Conservation (phyloP, 2,888 invertebrate species). For the Drosophila sordidula region DNA sequence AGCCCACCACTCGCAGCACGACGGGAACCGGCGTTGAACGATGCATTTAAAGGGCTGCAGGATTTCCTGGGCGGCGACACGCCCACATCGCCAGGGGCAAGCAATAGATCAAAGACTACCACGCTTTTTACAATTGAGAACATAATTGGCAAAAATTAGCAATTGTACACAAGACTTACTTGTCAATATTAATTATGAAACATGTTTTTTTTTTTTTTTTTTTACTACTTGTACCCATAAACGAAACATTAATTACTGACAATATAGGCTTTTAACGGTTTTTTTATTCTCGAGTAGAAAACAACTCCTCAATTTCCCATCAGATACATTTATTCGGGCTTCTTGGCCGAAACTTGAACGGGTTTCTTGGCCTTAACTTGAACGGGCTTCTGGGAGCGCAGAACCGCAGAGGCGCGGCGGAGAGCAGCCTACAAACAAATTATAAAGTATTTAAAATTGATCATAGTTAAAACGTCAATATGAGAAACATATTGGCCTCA, state of each 20-base stretch:
- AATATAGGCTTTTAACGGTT: conserved; percentile 40
- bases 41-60: conserved; percentile 50
- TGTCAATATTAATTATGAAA: conserved; percentile 31
- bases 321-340: conserved; percentile 89
- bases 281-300: conserved; percentile 77
- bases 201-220: conserved; percentile 24
- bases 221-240: conserved; percentile 1
- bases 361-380: conserved; percentile 92
- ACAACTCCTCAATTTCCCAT: conserved; percentile 56
- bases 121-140: conserved; percentile 84
- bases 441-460: neutral
- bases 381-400: conserved; percentile 95
- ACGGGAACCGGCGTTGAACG: conserved; percentile 16
- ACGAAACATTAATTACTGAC: neutral
- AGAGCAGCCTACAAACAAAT: conserved; percentile 90
- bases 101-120: conserved; percentile 59
- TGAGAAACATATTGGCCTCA: conserved; percentile 14
- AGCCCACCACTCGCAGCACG: conserved; percentile 60
- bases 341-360: conserved; percentile 87
- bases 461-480: neutral
- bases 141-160: conserved; percentile 83
- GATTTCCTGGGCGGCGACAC: conserved; percentile 38
- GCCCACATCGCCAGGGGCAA: conserved; percentile 24
- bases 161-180: conserved; percentile 8
- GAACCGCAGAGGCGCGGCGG: conserved; percentile 96